phyloP scores from a whole-genome alignment of 2,113 vertebrate species.

The Polypterus bichir region DNA sequence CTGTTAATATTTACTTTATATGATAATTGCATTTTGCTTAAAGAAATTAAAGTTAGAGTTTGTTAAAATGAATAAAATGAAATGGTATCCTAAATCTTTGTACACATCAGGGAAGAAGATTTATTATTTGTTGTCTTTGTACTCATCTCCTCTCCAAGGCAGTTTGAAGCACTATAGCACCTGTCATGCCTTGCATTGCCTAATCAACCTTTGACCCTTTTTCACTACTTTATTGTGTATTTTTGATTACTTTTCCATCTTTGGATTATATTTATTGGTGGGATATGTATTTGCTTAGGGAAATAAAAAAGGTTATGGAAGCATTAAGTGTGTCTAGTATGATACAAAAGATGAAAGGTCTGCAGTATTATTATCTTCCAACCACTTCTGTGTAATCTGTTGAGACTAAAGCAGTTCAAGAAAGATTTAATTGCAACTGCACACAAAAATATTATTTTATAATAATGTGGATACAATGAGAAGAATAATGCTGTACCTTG shows the following conservation, averaged over 20 bases:
- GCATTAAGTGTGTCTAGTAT: not conserved
- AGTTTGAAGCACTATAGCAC: not conserved
- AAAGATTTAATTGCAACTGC: too few species aligned
- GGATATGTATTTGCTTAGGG: not conserved
- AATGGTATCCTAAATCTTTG: too few species aligned
- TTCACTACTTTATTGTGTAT: not conserved
- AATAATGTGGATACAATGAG: too few species aligned
- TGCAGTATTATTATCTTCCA: conserved; percentile 2
- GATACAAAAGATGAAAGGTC: conserved; percentile 11
- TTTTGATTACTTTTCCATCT: not conserved
- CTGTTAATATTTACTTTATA: too few species aligned
- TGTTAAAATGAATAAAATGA: too few species aligned
- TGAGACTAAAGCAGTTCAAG: not conserved
- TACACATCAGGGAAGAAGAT: too few species aligned
- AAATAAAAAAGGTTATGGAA: not conserved
- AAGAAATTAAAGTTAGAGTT: too few species aligned
- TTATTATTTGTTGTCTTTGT: too few species aligned
- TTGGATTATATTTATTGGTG: conserved; percentile 1
- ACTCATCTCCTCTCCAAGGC: too few species aligned
- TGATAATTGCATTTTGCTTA: too few species aligned
- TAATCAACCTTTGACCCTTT: conserved; percentile 1
- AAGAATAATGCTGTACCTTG: too few species aligned
- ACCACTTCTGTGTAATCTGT: conserved; percentile 1
- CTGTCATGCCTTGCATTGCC: not conserved
- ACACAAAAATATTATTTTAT: too few species aligned